phyloP scores from a whole-genome alignment of 2,888 invertebrate genomes.

The Cybosia mesomella region DNA sequence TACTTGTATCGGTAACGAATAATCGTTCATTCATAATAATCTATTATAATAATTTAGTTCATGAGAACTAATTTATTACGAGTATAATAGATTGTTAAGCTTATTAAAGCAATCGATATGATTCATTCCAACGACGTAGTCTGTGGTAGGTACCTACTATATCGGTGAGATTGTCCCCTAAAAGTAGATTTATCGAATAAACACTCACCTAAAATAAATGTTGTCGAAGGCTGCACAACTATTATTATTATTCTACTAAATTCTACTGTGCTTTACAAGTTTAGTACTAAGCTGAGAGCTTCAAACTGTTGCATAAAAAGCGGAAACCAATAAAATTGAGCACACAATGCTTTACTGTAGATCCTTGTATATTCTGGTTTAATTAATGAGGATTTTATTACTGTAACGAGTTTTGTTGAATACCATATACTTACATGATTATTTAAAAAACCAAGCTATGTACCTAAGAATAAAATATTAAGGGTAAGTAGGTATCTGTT shows the following conservation, averaged over 20 bases:
- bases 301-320: not conserved
- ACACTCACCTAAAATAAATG: not conserved
- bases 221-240: conserved; percentile 2
- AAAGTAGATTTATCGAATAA: not conserved
- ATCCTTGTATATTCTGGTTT: not conserved
- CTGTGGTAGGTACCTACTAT: too few relatives aligned
- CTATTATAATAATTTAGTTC: too few relatives aligned
- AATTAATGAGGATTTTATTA: not conserved
- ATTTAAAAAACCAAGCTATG: not conserved
- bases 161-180: not conserved
- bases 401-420: not conserved
- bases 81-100: too few relatives aligned
- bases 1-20: too few relatives aligned
- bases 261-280: conserved; percentile 2
- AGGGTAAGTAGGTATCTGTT: too few relatives aligned
- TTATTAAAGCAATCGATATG: too few relatives aligned
- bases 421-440: not conserved
- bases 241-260: conserved; percentile 6
- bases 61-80: too few relatives aligned
- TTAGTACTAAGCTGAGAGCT: not conserved
- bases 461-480: not conserved
- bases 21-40: too few relatives aligned
- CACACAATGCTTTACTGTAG: not conserved
- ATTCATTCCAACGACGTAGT: too few relatives aligned
- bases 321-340: not conserved